Conservation (phyloP, 2,888 invertebrate species). For the Lasioglossum lativentre region DNA sequence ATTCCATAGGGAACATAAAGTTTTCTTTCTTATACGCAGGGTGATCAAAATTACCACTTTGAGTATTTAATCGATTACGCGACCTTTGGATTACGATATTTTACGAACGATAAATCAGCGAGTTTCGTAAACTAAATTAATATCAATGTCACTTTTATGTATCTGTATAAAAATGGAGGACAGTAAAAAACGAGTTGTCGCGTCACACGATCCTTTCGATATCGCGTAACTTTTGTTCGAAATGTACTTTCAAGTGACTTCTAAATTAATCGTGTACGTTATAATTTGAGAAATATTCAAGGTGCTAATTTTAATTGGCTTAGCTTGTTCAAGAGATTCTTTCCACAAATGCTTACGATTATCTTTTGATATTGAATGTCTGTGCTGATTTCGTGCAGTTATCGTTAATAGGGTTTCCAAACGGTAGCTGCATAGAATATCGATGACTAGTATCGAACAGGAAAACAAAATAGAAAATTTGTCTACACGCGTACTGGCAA, state of each 20-base stretch:
- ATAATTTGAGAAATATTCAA: neutral
- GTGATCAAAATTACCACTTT: neutral
- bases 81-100: neutral
- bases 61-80: neutral
- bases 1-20: constrained; percentile 18
- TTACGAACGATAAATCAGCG: neutral
- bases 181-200: neutral
- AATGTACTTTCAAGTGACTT: neutral
- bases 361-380: neutral
- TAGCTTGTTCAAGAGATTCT: neutral
- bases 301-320: neutral
- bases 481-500: neutral
- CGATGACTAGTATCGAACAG: constrained; percentile 63
- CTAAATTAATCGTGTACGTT: neutral
- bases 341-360: constrained; percentile 18
- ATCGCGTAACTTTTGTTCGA: neutral
- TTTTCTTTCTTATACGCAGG: neutral
- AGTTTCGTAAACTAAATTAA: neutral
- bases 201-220: neutral
- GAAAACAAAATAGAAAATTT: constrained; percentile 35
- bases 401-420: constrained; percentile 8
- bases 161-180: neutral
- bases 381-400: constrained; percentile 14
- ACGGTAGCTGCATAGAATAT: constrained; percentile 32
- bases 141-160: neutral